These are phyloP conservation scores for Muscicapa striata DNA, from an alignment of 2,797 vertebrate genomes.

Conservation along the genomic window DNA sequence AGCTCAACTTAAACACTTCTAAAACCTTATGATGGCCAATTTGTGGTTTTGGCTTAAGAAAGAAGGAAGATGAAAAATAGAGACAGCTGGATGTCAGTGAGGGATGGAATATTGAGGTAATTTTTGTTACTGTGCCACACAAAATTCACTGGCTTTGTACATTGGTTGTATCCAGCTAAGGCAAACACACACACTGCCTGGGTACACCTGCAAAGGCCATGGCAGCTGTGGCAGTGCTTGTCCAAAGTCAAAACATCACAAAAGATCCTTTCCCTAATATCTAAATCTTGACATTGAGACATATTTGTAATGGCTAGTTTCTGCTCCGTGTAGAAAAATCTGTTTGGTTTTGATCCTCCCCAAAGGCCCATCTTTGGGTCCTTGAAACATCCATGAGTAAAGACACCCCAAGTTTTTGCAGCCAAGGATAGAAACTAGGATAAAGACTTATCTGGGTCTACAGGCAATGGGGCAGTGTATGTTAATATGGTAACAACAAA, in stretches of 20 bases:
- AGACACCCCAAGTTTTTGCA: neutral
- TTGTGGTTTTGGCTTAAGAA: slow-evolving; percentile 47
- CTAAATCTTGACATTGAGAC: neutral
- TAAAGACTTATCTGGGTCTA: neutral
- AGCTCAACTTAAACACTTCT: slow-evolving; percentile 30
- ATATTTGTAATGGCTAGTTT: neutral
- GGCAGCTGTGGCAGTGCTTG: neutral
- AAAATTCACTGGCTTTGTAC: neutral
- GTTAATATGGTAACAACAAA: neutral
- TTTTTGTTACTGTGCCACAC: neutral
- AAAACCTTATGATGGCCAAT: slow-evolving; percentile 25
- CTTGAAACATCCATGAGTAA: neutral
- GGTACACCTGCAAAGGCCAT: neutral
- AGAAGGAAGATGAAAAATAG: slow-evolving; percentile 4
- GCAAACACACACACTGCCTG: neutral
- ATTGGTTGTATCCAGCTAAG: rapidly evolving
- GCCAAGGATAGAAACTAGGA: neutral
- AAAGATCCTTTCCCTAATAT: neutral
- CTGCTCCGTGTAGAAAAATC: neutral
- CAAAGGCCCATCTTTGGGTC: neutral
- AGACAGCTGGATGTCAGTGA: slow-evolving; percentile 21
- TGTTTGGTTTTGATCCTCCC: neutral
- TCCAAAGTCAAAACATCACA: neutral
- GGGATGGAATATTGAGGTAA: neutral
- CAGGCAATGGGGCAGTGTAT: neutral